These are phyloP conservation scores for Burhinus oedicnemus DNA, from an alignment of 2,113 vertebrate species.

Conservation along the genomic window DNA sequence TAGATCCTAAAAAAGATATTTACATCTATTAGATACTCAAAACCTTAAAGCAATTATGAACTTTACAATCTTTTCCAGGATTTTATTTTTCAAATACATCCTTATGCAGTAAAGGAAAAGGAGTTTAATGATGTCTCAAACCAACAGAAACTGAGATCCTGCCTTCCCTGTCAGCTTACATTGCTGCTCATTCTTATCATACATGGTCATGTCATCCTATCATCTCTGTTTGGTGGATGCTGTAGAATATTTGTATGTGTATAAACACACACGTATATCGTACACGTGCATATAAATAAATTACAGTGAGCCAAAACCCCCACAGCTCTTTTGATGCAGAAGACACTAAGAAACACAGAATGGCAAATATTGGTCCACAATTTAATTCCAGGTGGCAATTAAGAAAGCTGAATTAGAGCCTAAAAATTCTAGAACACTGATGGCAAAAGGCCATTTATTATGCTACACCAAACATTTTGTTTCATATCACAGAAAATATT, in stretches of 20 bases:
- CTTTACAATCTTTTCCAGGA: background rate
- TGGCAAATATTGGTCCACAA: background rate
- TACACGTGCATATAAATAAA: background rate
- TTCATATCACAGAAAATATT: background rate
- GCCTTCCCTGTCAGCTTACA: background rate
- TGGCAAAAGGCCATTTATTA: background rate
- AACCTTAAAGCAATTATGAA: background rate
- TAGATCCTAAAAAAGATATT: slow-evolving; percentile 84
- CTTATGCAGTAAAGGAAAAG: background rate
- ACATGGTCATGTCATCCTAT: background rate
- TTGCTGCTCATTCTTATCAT: background rate
- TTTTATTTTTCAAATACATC: background rate
- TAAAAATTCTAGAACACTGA: background rate
- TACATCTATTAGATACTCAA: background rate
- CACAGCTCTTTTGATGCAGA: background rate
- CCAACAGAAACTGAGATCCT: background rate
- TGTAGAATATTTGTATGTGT: background rate
- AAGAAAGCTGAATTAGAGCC: background rate
- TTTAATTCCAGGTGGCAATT: background rate
- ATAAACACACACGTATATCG: background rate
- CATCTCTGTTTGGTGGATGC: background rate
- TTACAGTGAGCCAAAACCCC: background rate
- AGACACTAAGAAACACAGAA: background rate
- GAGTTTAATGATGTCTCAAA: background rate
- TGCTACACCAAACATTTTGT: background rate